phyloP scores from a whole-genome alignment of 2,113 vertebrate genomes.

The Myotis lucifugus region DNA sequence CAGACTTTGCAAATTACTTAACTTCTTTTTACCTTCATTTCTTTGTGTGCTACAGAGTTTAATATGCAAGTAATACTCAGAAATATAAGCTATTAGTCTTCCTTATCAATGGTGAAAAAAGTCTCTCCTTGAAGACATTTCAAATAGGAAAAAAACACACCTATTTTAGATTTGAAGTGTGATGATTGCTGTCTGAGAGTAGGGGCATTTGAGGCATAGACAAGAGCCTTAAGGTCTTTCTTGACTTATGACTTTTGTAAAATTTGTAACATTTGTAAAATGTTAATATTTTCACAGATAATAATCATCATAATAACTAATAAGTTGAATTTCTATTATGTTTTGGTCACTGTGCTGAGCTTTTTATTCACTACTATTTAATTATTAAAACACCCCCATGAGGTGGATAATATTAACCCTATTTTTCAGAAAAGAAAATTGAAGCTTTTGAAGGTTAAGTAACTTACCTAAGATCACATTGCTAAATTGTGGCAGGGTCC shows the following conservation, averaged over 20 bases:
- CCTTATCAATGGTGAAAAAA: neutral
- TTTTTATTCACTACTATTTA: conserved; percentile 19
- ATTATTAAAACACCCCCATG: neutral
- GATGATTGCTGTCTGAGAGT: neutral
- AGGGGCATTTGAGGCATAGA: neutral
- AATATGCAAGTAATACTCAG: neutral
- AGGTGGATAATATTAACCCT: neutral
- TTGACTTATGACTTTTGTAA: conserved; percentile 5
- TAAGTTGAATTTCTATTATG: neutral
- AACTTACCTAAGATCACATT: neutral
- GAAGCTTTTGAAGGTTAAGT: neutral
- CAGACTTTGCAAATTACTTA: neutral
- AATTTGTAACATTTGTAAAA: neutral
- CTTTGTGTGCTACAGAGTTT: neutral
- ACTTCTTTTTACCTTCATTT: neutral
- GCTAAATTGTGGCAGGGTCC: neutral
- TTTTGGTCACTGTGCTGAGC: conserved; percentile 12
- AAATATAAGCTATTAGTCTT: conserved; percentile 22
- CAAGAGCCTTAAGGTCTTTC: neutral
- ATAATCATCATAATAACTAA: neutral
- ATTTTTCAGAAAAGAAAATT: conserved; percentile 39
- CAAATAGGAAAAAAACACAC: neutral
- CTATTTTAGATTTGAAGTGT: conserved; percentile 20
- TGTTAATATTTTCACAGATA: conserved; percentile 7
- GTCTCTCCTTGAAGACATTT: neutral